A percentile compares a stretch with the other conserved stretches of the same genome.
These are phyloP conservation scores for Cataglyphis hispanica DNA, from an alignment of 1,140 invertebrate species.

Conservation along the genomic window DNA sequence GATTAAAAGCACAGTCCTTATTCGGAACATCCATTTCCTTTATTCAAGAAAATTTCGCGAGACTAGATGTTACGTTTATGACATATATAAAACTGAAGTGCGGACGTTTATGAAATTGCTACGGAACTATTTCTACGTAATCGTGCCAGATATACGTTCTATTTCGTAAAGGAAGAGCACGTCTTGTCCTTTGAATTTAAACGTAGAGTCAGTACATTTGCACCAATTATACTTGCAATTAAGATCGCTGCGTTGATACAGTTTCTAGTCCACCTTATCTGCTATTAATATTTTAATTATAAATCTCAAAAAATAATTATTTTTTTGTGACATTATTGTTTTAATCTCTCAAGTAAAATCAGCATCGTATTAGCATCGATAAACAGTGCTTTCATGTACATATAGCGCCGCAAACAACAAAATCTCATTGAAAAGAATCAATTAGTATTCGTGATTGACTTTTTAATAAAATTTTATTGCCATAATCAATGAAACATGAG, in stretches of 20 bases:
- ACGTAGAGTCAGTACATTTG: slow-evolving; percentile 2
- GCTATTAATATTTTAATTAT: too few species aligned
- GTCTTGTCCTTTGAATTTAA: slow-evolving; percentile 26
- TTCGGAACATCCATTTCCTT: slow-evolving; percentile 20
- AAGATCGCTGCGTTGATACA: not conserved
- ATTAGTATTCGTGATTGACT: too few species aligned
- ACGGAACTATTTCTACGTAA: not conserved
- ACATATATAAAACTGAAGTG: slow-evolving; percentile 43
- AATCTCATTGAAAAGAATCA: too few species aligned
- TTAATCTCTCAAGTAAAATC: too few species aligned
- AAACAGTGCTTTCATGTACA: too few species aligned
- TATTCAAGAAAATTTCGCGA: slow-evolving; percentile 45
- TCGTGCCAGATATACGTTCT: slow-evolving; percentile 20
- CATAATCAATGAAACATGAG: too few species aligned
- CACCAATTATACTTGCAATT: not conserved
- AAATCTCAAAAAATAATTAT: not conserved
- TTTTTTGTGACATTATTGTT: too few species aligned
- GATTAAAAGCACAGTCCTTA: slow-evolving; percentile 1
- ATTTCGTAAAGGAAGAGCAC: slow-evolving; percentile 26
- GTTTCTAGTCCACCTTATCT: not conserved
- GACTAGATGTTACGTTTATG: slow-evolving; percentile 49
- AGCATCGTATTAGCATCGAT: too few species aligned
- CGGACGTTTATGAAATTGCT: slow-evolving; percentile 38
- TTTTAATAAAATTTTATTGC: too few species aligned
- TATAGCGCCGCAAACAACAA: too few species aligned